Base-by-base conservation (phyloP, 1,140 invertebrate genomes). In the Holotrichia oblita region DNA sequence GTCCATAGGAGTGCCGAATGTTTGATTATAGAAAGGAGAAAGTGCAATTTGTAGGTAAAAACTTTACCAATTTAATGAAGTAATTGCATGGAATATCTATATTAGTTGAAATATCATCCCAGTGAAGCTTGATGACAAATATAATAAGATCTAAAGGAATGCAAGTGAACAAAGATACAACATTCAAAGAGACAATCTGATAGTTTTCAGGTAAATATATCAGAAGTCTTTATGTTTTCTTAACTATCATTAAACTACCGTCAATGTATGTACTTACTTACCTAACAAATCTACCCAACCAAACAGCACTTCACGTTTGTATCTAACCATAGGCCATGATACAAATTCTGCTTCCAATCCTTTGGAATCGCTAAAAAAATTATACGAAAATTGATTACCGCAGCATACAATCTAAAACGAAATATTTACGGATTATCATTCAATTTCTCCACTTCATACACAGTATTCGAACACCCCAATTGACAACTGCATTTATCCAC, bases 201-300 rank as follows among this genome's bases (percentile, higher is more conserved):
- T n/a, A n/a, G n/a, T n/a, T n/a, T n/a, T n/a, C n/a, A n/a, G n/a
- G n/a, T n/a, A n/a, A n/a, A n/a, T n/a, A n/a, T n/a, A n/a, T n/a
- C n/a, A n/a, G n/a, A n/a, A n/a, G n/a, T n/a, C n/a, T n/a, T n/a
- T n/a, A 48, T 0, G 44, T 48, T 48, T 48, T 48, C 12, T 42
- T 42, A 42, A 12, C 8, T 10, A 12, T 3, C 0, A 48, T 4
- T 9, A 12, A 48, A 14, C 14, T n/a, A 4, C 6, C 4, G 14
- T 0, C 14, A n/a, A 55, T 17, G 14, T n/a, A n/a, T 6, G 4
- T 34, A 34, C 8, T 22, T 41, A 74, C 77, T 76, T 86, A 89
- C 90, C 93, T 55, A 94, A 83, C 55, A 94, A 87, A 88, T 94
- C 93, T 0, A 94, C 91, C 93, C 93, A 94, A 64, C 93, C 93